A percentile compares a stretch with the other conserved stretches of the same genome.
These are phyloP conservation scores for Caenorhabditis imperialis DNA, from an alignment of 2,888 invertebrate genomes.

Conservation along the genomic window DNA sequence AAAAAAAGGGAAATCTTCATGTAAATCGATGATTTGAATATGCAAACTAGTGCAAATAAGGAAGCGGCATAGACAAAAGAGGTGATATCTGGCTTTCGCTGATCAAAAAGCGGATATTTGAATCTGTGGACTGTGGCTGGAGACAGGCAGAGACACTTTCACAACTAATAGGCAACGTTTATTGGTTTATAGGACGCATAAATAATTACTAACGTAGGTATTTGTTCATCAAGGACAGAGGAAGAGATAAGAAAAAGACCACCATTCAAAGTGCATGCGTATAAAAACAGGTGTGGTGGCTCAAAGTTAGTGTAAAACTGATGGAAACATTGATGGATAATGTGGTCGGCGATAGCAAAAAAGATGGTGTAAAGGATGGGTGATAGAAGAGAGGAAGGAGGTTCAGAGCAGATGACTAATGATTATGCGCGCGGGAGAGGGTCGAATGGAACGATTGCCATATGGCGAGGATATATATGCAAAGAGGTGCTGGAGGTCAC, in stretches of 20 bases:
- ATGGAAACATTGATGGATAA: constrained; percentile 13
- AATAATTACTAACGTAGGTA: no score
- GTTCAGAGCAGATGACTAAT: constrained; percentile 43
- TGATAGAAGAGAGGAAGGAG: constrained; percentile 28
- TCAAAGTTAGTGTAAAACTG: constrained; percentile 10
- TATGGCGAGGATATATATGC: constrained; percentile 44
- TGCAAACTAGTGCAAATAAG: constrained; percentile 33
- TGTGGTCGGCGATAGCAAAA: constrained; percentile 22
- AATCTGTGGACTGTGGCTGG: no score
- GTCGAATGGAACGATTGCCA: constrained; percentile 43
- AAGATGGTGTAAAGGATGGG: constrained; percentile 27
- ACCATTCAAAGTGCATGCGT: no score
- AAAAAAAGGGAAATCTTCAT: no score
- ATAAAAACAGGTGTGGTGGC: not conserved
- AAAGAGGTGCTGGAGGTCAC: constrained; percentile 47
- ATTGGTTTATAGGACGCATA: no score
- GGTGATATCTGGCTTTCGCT: constrained; percentile 15
- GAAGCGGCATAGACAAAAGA: constrained; percentile 29
- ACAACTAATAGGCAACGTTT: no score
- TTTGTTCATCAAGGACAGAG: no score
- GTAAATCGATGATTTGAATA: no score
- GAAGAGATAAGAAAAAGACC: no score
- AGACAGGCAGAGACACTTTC: no score
- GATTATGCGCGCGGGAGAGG: constrained; percentile 47
- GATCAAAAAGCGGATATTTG: constrained; percentile 40